These are phyloP conservation scores for Troglohyphantes excavatus DNA, from an alignment of 2,888 invertebrate species.

Conservation along the genomic window DNA sequence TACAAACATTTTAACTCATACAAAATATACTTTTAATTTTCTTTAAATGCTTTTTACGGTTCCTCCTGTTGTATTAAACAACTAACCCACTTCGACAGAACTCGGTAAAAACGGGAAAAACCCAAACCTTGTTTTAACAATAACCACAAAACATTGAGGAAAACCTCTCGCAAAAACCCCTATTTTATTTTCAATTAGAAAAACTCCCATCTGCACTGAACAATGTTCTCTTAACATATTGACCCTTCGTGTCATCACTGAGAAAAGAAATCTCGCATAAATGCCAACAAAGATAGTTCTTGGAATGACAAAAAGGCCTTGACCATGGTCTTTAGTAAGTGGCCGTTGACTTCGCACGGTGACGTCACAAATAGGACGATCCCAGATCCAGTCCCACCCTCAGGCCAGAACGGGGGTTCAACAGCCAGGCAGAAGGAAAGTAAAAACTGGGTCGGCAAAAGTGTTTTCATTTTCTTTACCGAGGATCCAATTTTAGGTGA, in stretches of 20 bases:
- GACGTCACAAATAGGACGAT: slow-evolving; percentile 61
- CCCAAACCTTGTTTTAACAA: background rate
- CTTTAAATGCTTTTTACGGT: background rate
- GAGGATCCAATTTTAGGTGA: background rate
- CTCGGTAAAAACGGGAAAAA: slow-evolving; percentile 1
- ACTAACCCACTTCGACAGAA: background rate
- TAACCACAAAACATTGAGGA: background rate
- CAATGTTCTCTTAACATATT: slow-evolving; percentile 8
- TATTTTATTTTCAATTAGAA: too few species aligned
- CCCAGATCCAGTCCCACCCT: background rate
- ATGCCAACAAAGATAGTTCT: background rate
- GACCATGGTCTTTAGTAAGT: slow-evolving; percentile 57
- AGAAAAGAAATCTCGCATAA: background rate
- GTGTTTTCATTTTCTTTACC: slow-evolving; percentile 25
- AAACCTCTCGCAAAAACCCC: background rate
- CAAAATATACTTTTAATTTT: too few species aligned
- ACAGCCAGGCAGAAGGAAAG: slow-evolving; percentile 59
- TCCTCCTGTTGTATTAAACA: background rate
- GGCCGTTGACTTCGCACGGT: slow-evolving; percentile 55
- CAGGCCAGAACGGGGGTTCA: slow-evolving; percentile 24
- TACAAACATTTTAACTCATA: too few species aligned
- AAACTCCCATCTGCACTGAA: too few species aligned
- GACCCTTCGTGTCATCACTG: background rate
- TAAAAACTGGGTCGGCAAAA: slow-evolving; percentile 58
- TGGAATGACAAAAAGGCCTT: slow-evolving; percentile 24